Evolutionary conservation across 2,797 vertebrate genomes (phyloP), one percentile per base, ranked within the genome.

Genomic region (Arctocebus calabarensis): DNA sequence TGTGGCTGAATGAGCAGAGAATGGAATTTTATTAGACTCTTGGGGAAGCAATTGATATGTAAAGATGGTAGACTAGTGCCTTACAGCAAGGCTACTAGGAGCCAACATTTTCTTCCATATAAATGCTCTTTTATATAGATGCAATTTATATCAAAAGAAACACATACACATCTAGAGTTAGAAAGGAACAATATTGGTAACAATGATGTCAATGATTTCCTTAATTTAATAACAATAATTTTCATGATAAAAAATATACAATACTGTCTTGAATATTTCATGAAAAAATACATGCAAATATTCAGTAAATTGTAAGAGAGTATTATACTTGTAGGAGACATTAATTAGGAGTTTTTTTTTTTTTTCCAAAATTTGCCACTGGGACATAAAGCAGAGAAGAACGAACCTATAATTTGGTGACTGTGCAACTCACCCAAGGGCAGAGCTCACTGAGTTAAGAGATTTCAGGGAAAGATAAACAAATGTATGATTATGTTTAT

Each of bases 21-120:
- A 84, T 91, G 23, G 11, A 22, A 83, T 92, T 86, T 84, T 95
- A 68, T 74, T 92, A 84, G 37, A 88, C n/a, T 70, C 29, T 90
- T 29, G 9, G 10, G 64, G 23, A 93, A 90, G 73, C 48, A 89
- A 74, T 2, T 82, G 57, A 88, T 91, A 89, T 66, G 92, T 34
- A 93, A 93, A 90, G n/a, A 71, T 68, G 1, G 14, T 74, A 88
- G 57, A 61, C 2, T 57, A 57, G 5, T 81, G 16, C 1, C 64
- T 81, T 73, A 78, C 0, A 89, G 22, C 11, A 96, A 91, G 62
- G 87, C 25, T 95, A 22, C n/a, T 71, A 66, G 22, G 20, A 88
- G 1, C 4, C 34, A 29, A 91, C 89, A n/a, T 73, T 92, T 32
- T 37, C 59, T 92, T 74, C 77, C 90, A 83, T 45, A 91, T 17